These are phyloP conservation scores for Thaumatotibia leucotreta DNA, from an alignment of 1,140 invertebrate species.

Conservation along the genomic window DNA sequence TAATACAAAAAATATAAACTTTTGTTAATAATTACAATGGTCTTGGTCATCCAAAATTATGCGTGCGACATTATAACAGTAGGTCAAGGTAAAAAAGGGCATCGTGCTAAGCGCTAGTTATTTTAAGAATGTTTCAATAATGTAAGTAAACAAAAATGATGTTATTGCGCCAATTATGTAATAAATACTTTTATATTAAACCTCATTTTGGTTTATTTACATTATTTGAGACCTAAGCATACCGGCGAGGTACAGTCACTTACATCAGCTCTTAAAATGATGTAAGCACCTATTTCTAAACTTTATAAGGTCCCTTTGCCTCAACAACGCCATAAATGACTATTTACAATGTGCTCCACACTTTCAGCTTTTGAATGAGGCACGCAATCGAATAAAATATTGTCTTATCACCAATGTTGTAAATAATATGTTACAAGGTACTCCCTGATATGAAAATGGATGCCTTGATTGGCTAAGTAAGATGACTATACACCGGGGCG, in stretches of 20 bases:
- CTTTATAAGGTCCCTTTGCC: not conserved
- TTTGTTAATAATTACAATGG: no score
- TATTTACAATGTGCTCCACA: slow-evolving; percentile 41
- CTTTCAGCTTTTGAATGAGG: slow-evolving; percentile 32
- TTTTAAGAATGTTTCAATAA: not conserved
- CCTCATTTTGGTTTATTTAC: not conserved
- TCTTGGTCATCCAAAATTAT: no score
- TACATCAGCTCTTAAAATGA: no score
- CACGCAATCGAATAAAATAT: slow-evolving; percentile 52
- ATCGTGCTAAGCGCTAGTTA: no score
- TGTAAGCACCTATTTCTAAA: no score
- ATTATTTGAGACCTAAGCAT: not conserved
- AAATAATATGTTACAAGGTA: slow-evolving; percentile 43
- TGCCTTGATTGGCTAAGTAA: slow-evolving; percentile 28
- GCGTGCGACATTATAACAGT: no score
- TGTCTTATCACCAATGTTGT: slow-evolving; percentile 53
- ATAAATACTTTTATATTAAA: not conserved
- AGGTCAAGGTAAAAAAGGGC: no score
- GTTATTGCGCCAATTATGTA: not conserved
- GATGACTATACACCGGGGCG: not conserved
- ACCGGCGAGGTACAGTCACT: no score
- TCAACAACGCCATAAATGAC: not conserved
- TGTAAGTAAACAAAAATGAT: not conserved
- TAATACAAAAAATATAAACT: no score
- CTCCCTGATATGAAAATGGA: slow-evolving; percentile 52